phyloP scores from a whole-genome alignment of 2,113 vertebrate species.

The Maylandia zebra region DNA sequence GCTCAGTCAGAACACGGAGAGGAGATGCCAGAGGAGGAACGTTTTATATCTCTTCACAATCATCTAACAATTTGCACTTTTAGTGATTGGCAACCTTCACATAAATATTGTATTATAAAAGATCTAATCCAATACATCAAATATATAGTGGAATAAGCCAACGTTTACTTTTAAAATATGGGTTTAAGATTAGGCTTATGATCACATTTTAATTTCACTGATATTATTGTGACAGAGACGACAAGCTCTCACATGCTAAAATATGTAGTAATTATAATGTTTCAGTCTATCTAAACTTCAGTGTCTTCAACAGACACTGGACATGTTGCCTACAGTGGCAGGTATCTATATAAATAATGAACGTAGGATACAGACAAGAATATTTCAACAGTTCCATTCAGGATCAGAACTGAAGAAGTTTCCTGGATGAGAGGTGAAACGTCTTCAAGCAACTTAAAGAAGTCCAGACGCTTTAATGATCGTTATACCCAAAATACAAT shows the following conservation, averaged over 20 bases:
- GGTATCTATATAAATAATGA: background rate
- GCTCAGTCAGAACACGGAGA: background rate
- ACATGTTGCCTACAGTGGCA: background rate
- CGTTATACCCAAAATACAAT: fast-evolving
- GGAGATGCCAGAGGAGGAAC: background rate
- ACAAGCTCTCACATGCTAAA: background rate
- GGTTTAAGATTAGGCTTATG: background rate
- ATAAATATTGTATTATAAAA: background rate
- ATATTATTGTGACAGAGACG: background rate
- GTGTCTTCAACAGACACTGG: background rate
- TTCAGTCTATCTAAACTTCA: background rate
- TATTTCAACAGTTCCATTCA: background rate
- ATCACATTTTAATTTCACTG: background rate
- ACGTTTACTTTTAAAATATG: fast-evolving
- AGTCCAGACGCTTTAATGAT: background rate
- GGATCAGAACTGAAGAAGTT: background rate
- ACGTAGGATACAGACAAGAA: background rate
- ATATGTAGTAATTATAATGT: background rate
- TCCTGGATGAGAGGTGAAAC: background rate
- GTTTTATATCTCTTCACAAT: background rate
- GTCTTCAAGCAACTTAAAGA: background rate
- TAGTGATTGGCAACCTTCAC: background rate
- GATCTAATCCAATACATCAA: background rate
- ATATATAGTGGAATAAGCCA: fast-evolving
- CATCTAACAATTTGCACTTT: background rate